These are phyloP conservation scores for Drosophila tropicalis DNA, from an alignment of 1,140 invertebrate species.

Conservation along the genomic window DNA sequence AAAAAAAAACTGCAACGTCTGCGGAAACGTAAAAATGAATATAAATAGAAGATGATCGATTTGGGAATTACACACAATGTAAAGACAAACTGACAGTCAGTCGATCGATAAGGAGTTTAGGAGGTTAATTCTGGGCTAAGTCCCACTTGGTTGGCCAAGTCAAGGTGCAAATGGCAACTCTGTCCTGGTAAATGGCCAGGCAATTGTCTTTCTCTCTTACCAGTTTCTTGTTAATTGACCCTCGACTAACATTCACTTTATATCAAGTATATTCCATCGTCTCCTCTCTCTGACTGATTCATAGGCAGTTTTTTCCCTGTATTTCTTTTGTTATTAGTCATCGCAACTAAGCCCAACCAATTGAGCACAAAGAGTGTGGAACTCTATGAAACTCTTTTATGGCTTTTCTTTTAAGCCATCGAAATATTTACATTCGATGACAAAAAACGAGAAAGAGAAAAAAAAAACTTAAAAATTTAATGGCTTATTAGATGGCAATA, in stretches of 20 bases:
- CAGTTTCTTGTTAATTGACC: neutral
- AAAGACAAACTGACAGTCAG: neutral
- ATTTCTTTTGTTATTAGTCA: constrained; percentile 25
- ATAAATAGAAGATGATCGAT: constrained; percentile 11
- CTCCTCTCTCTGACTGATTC: neutral
- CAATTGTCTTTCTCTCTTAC: neutral
- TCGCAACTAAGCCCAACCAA: constrained; percentile 43
- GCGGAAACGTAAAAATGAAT: constrained; percentile 9
- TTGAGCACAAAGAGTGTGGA: constrained; percentile 19
- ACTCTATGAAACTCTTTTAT: constrained; percentile 50
- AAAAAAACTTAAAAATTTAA: constrained; percentile 44
- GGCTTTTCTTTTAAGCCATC: constrained; percentile 53
- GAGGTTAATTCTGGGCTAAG: neutral
- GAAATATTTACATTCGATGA: constrained; percentile 68
- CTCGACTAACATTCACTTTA: neutral
- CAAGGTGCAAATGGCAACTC: too few relatives aligned
- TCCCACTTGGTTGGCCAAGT: neutral
- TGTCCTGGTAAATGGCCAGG: neutral
- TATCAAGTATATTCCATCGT: constrained; percentile 9
- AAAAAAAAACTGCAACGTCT: neutral
- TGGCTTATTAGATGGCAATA: constrained; percentile 73
- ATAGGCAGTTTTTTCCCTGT: constrained; percentile 27
- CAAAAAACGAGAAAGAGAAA: constrained; percentile 26
- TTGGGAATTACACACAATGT: neutral
- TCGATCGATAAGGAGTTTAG: neutral